Conservation (phyloP, 1,140 invertebrate species). For the Drosophila gunungcola region DNA sequence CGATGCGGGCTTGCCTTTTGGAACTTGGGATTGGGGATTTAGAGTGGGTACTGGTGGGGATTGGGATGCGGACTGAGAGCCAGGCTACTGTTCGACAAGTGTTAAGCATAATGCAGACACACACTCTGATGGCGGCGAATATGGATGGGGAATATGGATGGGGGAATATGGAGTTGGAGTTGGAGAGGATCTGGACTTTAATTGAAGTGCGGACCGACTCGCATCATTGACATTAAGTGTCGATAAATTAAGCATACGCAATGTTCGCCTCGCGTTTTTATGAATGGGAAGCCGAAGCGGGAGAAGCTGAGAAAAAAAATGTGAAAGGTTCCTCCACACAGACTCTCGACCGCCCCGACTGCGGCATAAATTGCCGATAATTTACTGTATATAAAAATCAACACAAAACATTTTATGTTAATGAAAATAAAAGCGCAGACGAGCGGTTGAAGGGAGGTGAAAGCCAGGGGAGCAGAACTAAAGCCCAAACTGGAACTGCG, state of each 20-base stretch:
- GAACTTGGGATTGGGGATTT: not conserved
- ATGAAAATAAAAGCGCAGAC: conserved; percentile 72
- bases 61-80: conserved; percentile 8
- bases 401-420: conserved; percentile 83
- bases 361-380: conserved; percentile 73
- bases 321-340: conserved; percentile 60
- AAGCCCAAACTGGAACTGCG: conserved; percentile 30
- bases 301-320: conserved; percentile 44
- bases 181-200: conserved; percentile 42
- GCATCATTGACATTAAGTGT: conserved; percentile 82
- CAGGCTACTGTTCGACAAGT: conserved; percentile 73
- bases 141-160: not conserved
- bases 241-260: conserved; percentile 83
- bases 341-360: conserved; percentile 29
- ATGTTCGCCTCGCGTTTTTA: conserved; percentile 61
- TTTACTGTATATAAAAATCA: conserved; percentile 80
- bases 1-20: conserved; percentile 40
- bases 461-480: conserved; percentile 34
- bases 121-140: conserved; percentile 10
- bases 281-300: conserved; percentile 51
- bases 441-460: conserved; percentile 38
- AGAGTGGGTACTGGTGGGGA: not conserved
- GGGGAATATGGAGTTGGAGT: not conserved
- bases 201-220: conserved; percentile 76
- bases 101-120: conserved; percentile 80